A percentile compares a stretch with the other conserved stretches of the same genome.
Conservation (phyloP, 2,797 vertebrate genomes). For the Hemibagrus guttatus region DNA sequence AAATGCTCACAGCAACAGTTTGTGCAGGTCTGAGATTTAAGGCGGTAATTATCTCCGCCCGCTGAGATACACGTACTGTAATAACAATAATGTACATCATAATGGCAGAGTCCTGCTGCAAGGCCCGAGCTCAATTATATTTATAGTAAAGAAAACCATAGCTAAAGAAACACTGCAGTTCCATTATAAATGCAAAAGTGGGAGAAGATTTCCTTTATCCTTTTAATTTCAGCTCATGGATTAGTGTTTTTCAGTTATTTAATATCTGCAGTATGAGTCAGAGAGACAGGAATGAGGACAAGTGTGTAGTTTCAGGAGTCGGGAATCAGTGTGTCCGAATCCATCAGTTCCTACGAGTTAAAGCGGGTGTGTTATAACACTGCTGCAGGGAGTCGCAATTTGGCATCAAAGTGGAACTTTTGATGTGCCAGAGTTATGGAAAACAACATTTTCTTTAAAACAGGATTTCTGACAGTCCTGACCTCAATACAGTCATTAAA, state of each 20-base stretch:
- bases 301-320: too few species aligned
- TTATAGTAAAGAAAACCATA: neutral
- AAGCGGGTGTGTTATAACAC: too few species aligned
- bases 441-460: neutral
- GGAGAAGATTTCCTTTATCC: neutral
- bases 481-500: neutral
- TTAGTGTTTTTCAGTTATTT: neutral
- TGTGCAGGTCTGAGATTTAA: neutral
- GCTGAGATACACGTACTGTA: neutral
- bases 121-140: too few species aligned
- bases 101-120: neutral
- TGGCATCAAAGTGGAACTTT: neutral
- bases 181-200: neutral
- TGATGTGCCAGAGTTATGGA: neutral
- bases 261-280: neutral
- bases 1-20: neutral
- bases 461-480: neutral
- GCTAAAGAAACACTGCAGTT: neutral
- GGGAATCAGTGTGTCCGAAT: too few species aligned
- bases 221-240: neutral
- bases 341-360: too few species aligned
- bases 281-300: too few species aligned
- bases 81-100: neutral
- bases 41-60: neutral
- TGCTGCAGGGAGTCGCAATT: too few species aligned